Evolutionary conservation across 1,140 invertebrate genomes (phyloP).

Genomic region (Cydia strobilella): DNA sequence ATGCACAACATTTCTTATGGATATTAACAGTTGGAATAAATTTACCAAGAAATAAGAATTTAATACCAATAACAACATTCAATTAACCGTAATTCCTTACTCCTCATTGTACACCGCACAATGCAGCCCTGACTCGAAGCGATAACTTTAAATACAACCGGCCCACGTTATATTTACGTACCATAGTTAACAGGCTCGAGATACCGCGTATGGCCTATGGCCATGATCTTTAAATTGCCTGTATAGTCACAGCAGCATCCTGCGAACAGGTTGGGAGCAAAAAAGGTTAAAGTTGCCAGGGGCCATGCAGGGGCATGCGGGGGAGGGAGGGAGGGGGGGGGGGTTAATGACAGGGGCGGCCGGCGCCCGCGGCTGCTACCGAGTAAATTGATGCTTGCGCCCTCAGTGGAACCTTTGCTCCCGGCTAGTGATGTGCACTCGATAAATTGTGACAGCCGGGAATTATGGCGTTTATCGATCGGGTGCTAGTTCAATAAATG

Average conservation of each 20-base stretch:
- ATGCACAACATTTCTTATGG: no score
- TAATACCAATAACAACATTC: conserved; percentile 11
- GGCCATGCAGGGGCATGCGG: conserved; percentile 41
- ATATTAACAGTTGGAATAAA: no score
- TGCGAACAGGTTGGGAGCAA: conserved; percentile 78
- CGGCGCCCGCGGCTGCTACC: conserved; percentile 74
- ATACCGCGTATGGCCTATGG: conserved; percentile 69
- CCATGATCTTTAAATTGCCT: conserved; percentile 73
- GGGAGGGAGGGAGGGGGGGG: conserved; percentile 30
- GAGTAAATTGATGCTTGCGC: conserved; percentile 77
- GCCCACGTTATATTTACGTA: conserved; percentile 36
- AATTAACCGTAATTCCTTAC: conserved; percentile 10
- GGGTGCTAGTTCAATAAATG: conserved; percentile 35
- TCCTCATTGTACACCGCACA: neutral
- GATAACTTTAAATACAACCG: conserved; percentile 35
- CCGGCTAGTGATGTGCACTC: conserved; percentile 73
- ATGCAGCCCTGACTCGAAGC: conserved; percentile 26
- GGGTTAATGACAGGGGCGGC: conserved; percentile 76
- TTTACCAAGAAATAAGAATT: neutral
- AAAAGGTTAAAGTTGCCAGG: conserved; percentile 75
- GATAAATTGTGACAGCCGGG: conserved; percentile 63
- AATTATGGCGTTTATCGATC: conserved; percentile 56
- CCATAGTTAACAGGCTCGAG: conserved; percentile 56
- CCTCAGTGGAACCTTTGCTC: conserved; percentile 75
- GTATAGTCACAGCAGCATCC: conserved; percentile 65